Evolutionary conservation across 2,888 invertebrate genomes (phyloP).

Genomic region (Penaeus monodon): DNA sequence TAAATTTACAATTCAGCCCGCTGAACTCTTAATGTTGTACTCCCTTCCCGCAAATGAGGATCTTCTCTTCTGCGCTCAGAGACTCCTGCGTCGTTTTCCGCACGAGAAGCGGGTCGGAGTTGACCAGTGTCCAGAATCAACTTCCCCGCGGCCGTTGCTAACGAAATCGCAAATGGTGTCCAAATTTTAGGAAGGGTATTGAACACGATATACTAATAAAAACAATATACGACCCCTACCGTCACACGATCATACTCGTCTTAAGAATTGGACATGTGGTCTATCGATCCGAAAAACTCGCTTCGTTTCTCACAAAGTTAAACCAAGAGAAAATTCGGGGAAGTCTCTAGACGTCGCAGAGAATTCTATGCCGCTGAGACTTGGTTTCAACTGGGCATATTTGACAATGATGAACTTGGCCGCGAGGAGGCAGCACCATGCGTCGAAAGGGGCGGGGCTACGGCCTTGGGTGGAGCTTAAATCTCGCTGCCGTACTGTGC

Average conservation of each 20-base stretch:
- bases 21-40: no score
- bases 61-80: no score
- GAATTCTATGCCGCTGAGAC: slow-evolving; percentile 21
- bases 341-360: background rate
- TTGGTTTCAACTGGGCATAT: slow-evolving; percentile 35
- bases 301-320: background rate
- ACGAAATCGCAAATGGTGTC: no score
- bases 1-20: no score
- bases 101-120: no score
- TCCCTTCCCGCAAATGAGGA: no score
- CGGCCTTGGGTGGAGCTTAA: slow-evolving; percentile 14
- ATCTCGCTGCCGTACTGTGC: slow-evolving; percentile 26
- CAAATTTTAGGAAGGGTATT: no score
- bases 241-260: background rate
- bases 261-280: background rate
- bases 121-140: no score
- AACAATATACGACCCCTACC: no score
- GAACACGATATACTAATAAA: no score
- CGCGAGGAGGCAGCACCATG: slow-evolving; percentile 48
- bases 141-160: no score
- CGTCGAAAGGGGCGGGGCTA: slow-evolving; percentile 43
- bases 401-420: slow-evolving; percentile 22
- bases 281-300: background rate
- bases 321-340: background rate
- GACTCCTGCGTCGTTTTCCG: no score